Conservation (phyloP, 1,140 invertebrate genomes). For the Nasonia longicornis region DNA sequence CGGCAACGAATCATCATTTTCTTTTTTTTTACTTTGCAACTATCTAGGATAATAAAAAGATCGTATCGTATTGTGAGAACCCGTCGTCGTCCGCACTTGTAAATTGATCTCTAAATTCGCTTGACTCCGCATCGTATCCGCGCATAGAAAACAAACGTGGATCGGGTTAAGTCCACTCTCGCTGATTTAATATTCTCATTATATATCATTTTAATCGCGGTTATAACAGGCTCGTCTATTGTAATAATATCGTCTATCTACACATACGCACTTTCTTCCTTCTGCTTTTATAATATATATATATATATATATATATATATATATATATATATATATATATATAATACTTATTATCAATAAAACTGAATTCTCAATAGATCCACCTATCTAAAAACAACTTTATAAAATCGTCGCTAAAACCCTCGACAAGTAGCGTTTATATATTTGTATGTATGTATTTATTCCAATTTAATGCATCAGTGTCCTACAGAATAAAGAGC, state of each 20-base stretch:
- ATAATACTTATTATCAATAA: conserved; percentile 45
- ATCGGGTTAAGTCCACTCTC: neutral
- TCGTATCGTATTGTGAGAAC: conserved; percentile 20
- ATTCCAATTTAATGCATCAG: neutral
- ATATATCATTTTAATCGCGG: conserved; percentile 1
- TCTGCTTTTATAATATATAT: conserved; percentile 34
- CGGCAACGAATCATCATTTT: neutral
- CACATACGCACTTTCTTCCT: conserved; percentile 47
- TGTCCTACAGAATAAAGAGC: neutral
- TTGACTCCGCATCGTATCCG: neutral
- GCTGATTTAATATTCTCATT: neutral
- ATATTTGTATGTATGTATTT: neutral
- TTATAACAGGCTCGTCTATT: conserved; percentile 10
- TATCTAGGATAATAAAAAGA: conserved; percentile 31
- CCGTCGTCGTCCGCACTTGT: neutral
- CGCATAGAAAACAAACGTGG: conserved; percentile 18
- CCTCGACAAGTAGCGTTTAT: neutral
- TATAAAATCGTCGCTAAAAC: conserved; percentile 17
- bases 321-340: conserved; percentile 4
- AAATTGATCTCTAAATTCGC: conserved; percentile 30
- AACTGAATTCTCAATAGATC: conserved; percentile 23
- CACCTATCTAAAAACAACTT: conserved; percentile 29
- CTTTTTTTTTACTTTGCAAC: neutral
- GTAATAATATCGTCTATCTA: conserved; percentile 46
- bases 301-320: no score